Base-by-base conservation (phyloP, 2,113 vertebrate species). In the Fulmarus glacialis region DNA sequence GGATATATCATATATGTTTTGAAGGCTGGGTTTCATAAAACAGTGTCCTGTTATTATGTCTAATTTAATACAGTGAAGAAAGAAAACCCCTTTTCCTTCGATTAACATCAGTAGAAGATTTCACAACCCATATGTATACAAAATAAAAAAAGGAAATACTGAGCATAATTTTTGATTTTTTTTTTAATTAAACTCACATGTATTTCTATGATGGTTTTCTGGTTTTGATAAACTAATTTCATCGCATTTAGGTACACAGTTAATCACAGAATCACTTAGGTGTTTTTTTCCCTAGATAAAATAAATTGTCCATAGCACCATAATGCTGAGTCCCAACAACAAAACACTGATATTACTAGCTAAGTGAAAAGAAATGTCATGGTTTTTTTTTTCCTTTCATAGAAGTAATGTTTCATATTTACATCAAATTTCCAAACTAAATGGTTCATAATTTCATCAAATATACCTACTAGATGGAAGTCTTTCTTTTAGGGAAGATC, bases 341-440 rank as follows among this genome's bases (percentile, higher is more conserved):
- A 93, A 85, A n/a, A 21, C 17, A 38, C 14, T 43, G 7, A 56
- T 82, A 59, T 74, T 22, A 60, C 13, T 36, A 89, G 8, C 5
- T 60, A 62, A 32, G 4, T 20, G 45, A 32, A 84, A 50, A n/a
- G 6, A 18, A 72, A 77, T 71, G 15, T 27, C 62, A 4, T 29
- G 3, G 21, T 4, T 4, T 3, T 18, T 4, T 3, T 18, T 8
- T n/a, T 48, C 29, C 3, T 5, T 78, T 70, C 4, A 17, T 7
- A 36, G 15, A 22, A 43, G 2, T 38, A 92, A 72, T 26, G 6
- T 52, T 40, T 47, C 24, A 32, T 81, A 52, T 62, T 93, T 95
- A 89, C 7, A 52, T 15, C 9, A 34, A 40, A 52, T 50, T 82
- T 27, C 24, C 34, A 40, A 47, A 71, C 23, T 15, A 75, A 79